Evolutionary conservation across 2,888 invertebrate species (phyloP), one percentile per base, ranked within the genome.

Genomic region (Calephelis perditalis): DNA sequence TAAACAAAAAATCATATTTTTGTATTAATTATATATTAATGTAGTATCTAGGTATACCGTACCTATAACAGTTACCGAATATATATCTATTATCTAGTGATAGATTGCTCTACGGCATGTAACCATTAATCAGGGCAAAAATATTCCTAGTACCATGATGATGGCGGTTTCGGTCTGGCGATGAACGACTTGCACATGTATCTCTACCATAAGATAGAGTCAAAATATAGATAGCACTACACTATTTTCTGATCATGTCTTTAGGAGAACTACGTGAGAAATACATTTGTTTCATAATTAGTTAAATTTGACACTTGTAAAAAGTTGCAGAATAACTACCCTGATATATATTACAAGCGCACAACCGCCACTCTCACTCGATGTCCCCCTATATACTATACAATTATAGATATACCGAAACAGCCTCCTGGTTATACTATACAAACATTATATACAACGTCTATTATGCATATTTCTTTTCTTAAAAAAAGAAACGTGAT

Each of bases 291-390:
- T 10, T 35, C 44, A 11, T 45, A 45, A 35, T 9, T 9, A 10
- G 12, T 7, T 44, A 45, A 47, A 5, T 26, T 11, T 35, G 44
- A 12, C 26, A 45, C 15, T 58, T 43, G 52, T 46, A 56, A 45
- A 49, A 49, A 6, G 12, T 46, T 45, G 54, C 72, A 78, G 83
- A 83, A 81, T 82, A 62, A 5, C 47, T 65, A 78, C 44, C 73
- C 62, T 72, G 68, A 75, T 82, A 81, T 81, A 81, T 76, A 83
- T 82, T 78, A 80, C 80, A 78, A 77, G 77, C 71, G 72, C 68
- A 67, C 62, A 67, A 65, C 65, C 73, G 78, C 78, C 73, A 78
- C 78, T 77, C 79, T 77, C 78, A 69, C 77, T 76, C 67, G 75
- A 71, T 72, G 72, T 70, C 70, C 72, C 69, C 67, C 65, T 71